These are phyloP conservation scores for Hypocryptadius cinnamomeus DNA, from an alignment of 2,113 vertebrate genomes.

Conservation along the genomic window DNA sequence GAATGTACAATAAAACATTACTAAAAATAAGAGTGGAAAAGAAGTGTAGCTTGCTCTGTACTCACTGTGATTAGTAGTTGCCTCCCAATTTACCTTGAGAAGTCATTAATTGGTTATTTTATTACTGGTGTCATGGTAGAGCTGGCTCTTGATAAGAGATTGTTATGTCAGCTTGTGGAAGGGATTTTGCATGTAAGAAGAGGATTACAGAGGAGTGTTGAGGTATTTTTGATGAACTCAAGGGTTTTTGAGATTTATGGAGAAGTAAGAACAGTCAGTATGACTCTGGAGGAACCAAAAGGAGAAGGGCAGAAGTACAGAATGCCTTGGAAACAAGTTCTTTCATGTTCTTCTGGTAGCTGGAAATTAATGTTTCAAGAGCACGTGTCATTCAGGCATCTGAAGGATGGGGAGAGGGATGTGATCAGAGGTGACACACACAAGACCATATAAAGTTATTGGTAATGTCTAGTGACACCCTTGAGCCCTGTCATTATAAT, in stretches of 20 bases:
- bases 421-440: not conserved
- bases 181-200: not conserved
- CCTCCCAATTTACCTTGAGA: not conserved
- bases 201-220: not conserved
- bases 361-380: not conserved
- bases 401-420: not conserved
- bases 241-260: not conserved
- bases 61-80: not conserved
- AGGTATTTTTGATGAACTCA: not conserved
- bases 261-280: not conserved
- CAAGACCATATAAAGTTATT: not conserved
- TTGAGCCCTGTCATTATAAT: not conserved
- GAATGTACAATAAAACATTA: not conserved
- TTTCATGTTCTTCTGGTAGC: not conserved
- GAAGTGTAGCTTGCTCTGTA: not conserved
- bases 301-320: not conserved
- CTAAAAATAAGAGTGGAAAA: not conserved
- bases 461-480: not conserved
- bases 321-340: not conserved
- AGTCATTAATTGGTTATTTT: not conserved
- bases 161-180: not conserved
- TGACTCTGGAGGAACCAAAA: not conserved
- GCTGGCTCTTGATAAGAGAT: not conserved
- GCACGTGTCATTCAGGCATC: rapidly evolving
- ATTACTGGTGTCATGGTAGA: not conserved